Percentiles rank a stretch among this genome's conserved stretches.
Conservation (phyloP, 2,113 vertebrate genomes). For the Dipodomys merriami region DNA sequence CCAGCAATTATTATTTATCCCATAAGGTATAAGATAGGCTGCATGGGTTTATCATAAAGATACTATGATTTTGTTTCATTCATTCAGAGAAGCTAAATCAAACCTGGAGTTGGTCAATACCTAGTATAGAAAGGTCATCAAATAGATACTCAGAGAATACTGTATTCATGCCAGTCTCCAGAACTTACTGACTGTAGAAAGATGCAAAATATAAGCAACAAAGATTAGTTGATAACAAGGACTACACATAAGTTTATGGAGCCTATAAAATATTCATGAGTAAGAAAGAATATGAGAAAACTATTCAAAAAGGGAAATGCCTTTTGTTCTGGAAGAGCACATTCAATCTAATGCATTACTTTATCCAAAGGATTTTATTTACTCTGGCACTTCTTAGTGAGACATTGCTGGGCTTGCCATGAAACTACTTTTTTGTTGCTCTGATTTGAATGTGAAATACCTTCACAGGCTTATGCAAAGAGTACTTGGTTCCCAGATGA, state of each 20-base stretch:
- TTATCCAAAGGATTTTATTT: background rate
- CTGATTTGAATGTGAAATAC: too few relatives aligned
- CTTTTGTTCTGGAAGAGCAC: background rate
- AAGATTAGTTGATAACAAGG: background rate
- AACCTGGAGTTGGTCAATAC: background rate
- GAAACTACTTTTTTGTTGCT: background rate
- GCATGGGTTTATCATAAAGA: background rate
- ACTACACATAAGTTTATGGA: background rate
- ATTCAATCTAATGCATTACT: background rate
- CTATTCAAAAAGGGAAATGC: background rate
- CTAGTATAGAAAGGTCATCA: background rate
- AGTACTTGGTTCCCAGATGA: too few relatives aligned
- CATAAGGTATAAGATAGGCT: background rate
- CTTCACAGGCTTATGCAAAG: too few relatives aligned
- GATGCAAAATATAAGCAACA: constrained; percentile 1
- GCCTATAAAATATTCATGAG: background rate
- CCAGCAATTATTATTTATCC: background rate
- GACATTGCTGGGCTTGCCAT: background rate
- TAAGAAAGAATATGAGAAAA: constrained; percentile 21
- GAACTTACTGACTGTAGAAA: background rate
- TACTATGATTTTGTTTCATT: background rate
- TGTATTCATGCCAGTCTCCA: background rate
- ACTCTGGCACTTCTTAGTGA: background rate
- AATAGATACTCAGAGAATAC: background rate
- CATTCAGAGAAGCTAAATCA: constrained; percentile 27